Percentiles rank a stretch among this genome's conserved stretches.
Conservation (phyloP, 2,888 invertebrate species). For the Steromphala cineraria region DNA sequence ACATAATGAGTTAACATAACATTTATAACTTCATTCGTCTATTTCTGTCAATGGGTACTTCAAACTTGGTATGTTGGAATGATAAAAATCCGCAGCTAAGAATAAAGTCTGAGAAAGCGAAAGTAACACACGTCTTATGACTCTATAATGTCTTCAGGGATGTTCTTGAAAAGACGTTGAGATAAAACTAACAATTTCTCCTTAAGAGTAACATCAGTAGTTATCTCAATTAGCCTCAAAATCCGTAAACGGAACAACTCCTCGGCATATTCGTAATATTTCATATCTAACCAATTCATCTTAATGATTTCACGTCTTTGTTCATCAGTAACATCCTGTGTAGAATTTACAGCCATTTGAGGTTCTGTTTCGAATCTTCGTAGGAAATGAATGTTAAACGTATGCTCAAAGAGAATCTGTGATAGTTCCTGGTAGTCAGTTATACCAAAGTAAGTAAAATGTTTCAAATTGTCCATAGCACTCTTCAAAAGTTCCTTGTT, state of each 20-base stretch:
- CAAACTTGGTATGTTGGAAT: no score
- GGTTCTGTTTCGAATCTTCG: background rate
- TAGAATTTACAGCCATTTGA: background rate
- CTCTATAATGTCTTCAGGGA: no score
- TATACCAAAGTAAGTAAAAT: background rate
- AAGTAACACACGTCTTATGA: no score
- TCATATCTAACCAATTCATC: background rate
- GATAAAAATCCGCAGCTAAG: no score
- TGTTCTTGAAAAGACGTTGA: no score
- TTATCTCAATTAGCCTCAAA: background rate
- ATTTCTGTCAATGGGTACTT: no score
- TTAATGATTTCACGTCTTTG: background rate
- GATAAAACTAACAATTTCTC: no score
- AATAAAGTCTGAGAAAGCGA: no score
- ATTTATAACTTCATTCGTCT: no score
- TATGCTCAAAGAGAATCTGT: background rate
- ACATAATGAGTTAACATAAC: no score
- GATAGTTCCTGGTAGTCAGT: background rate
- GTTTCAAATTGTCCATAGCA: background rate
- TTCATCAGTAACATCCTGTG: background rate
- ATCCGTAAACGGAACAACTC: background rate
- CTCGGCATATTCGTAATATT: background rate
- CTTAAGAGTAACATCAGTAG: background rate
- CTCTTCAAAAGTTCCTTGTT: background rate
- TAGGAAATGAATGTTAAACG: background rate